Evolutionary conservation across 2,888 invertebrate genomes (phyloP).

Genomic region (Automeris io): DNA sequence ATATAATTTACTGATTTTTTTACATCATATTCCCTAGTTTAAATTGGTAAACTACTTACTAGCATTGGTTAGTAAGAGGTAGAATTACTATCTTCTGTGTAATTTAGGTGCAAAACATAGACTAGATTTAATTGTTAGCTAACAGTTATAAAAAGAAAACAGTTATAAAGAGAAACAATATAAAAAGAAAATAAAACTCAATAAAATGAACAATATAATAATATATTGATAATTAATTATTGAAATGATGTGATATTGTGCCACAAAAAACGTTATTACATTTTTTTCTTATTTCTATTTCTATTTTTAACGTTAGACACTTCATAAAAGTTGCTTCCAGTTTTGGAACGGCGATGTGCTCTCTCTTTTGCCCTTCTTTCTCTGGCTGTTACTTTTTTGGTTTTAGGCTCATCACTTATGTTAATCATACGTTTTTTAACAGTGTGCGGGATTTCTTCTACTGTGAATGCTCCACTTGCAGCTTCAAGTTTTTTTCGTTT

Average conservation of each 20-base stretch:
- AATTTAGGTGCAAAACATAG: no score
- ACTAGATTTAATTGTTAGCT: not conserved
- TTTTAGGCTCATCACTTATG: conserved; percentile 24
- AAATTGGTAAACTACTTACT: no score
- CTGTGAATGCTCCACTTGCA: conserved; percentile 73
- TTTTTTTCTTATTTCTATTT: conserved; percentile 83
- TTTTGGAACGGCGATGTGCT: conserved; percentile 85
- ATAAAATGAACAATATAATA: not conserved
- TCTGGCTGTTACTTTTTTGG: conserved; percentile 83
- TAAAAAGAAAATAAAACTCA: not conserved
- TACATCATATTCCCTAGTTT: no score
- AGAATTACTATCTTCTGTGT: no score
- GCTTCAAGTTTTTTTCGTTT: conserved; percentile 65
- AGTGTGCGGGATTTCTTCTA: conserved; percentile 67
- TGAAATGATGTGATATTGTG: conserved; percentile 4
- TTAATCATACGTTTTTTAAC: conserved; percentile 45
- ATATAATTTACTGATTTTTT: no score
- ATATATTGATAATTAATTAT: conserved; percentile 10
- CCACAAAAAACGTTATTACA: conserved; percentile 17
- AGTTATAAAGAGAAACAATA: not conserved
- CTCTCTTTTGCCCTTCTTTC: conserved; percentile 85
- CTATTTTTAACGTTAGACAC: conserved; percentile 92
- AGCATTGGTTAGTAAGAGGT: no score
- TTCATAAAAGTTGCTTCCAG: conserved; percentile 94
- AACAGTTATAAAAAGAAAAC: not conserved